Evolutionary conservation across 2,888 invertebrate genomes (phyloP), one percentile per base, ranked within the genome.

Genomic region (Chrysodeixis includens): DNA sequence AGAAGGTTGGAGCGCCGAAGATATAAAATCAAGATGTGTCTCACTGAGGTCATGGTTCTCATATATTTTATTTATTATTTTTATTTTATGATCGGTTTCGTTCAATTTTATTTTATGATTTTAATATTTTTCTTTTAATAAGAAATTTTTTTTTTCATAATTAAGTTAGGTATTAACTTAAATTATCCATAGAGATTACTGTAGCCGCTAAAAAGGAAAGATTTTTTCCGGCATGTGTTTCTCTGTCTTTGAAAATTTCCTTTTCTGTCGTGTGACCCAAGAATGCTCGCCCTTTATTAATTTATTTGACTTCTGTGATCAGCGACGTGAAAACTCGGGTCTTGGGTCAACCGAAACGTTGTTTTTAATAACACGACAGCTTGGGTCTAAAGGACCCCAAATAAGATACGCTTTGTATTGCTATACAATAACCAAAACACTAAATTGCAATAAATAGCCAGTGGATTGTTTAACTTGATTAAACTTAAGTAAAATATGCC

Each of bases 401-500:
- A 60, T 58, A 56, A 66, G 68, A 60, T 62, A 49, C 30, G 62
- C 56, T 71, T 65, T 60, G 63, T 72, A 55, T 65, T 32, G 32
- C 44, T 18, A 26, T 22, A 65, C 40, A 62, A 68, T 70, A 75
- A 61, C 52, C 58, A 59, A 68, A 74, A 69, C 75, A 79, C 73
- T 82, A 80, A 77, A 83, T 87, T 83, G 83, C 85, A 87, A 91
- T 92, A 88, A 90, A 90, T 90, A 85, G 78, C 76, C 79, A 88
- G 87, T 83, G 88, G 89, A 90, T 90, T 91, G 89, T 92, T 89
- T 90, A 89, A 87, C 87, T 86, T 81, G 81, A 81, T 75, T 79
- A 85, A 92, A 92, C 82, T 90, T 89, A 79, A 77, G 69, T 76
- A 73, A 82, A 93, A 92, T 92, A 92, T 90, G 86, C 76, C 76